Evolutionary conservation across 1,140 invertebrate genomes (phyloP), one percentile per base, ranked within the genome.

Genomic region (Pseudachorutes palmiensis): DNA sequence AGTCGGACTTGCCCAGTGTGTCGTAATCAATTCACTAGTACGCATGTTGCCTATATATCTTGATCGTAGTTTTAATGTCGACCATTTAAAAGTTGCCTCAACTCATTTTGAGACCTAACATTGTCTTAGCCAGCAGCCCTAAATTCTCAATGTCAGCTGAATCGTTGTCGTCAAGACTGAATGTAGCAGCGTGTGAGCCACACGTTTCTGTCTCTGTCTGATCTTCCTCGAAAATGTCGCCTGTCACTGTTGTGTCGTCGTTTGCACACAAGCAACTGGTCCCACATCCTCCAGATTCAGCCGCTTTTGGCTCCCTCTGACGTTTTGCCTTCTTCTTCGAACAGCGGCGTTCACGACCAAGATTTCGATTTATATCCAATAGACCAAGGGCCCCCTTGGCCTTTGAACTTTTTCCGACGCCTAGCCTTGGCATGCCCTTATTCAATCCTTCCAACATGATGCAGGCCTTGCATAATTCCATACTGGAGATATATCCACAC

Each of bases 391-490:
- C 65, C 49, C 65, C 69, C 22, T 70, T 71, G 14, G 70, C 87
- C 80, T 90, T 90, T 49, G 87, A 90, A 64, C 85, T 87, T 79
- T 94, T 94, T 5, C 90, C 89, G 60, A 93, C 88, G 1, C 90
- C 91, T 49, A 93, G 79, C 77, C 85, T 89, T 1, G 95, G 94
- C 55, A 92, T 76, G 14, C 95, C 96, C 76, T 89, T 88, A 78
- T 98, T 98, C 0, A 99, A 81, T 12, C 97, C 96, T 83, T 98
- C 92, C 2, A 99, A 80, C 60, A 99, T 81, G 1, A 95, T 84
- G 80, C 97, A 99, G 0, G 97, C 96, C 80, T 99, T 98, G 77
- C 97, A 99, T 14, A 98, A 83, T 74, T 87, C 83, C 79, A 98
- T 94, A 75, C 94, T 97, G 1, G 95, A 98, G 2, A 98, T 90